These are phyloP conservation scores for Leptura quadrifasciata DNA, from an alignment of 2,888 invertebrate genomes.

Conservation along the genomic window DNA sequence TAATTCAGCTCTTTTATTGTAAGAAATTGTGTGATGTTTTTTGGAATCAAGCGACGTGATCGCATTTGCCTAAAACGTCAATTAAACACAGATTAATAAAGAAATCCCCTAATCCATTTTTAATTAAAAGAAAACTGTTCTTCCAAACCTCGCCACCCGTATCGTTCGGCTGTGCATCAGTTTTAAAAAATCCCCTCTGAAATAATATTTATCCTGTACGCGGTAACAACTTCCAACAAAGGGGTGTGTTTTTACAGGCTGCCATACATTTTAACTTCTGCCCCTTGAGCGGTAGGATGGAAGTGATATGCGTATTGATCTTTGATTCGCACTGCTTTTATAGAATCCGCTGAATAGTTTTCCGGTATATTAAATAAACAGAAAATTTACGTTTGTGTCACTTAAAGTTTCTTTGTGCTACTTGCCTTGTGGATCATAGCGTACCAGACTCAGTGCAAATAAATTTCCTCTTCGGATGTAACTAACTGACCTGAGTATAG, in stretches of 20 bases:
- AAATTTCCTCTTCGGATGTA: no score
- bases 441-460: no score
- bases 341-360: slow-evolving; percentile 32
- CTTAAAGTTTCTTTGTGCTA: background rate
- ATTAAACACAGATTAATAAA: slow-evolving; percentile 43
- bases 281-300: slow-evolving; percentile 51
- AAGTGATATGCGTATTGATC: slow-evolving; percentile 54
- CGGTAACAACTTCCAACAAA: slow-evolving; percentile 71
- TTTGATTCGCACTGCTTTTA: slow-evolving; percentile 54
- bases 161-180: slow-evolving; percentile 36
- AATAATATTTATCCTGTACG: slow-evolving; percentile 70
- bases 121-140: slow-evolving; percentile 56
- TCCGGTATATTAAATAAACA: slow-evolving; percentile 48
- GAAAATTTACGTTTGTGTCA: background rate
- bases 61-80: background rate
- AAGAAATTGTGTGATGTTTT: background rate
- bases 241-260: slow-evolving; percentile 70
- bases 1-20: no score
- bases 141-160: slow-evolving; percentile 24
- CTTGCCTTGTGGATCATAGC: background rate
- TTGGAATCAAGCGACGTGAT: background rate
- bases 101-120: slow-evolving; percentile 48
- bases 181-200: slow-evolving; percentile 66
- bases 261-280: slow-evolving; percentile 60
- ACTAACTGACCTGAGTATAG: no score